Conservation (phyloP, 1,140 invertebrate genomes). For the Drosophila truncata region DNA sequence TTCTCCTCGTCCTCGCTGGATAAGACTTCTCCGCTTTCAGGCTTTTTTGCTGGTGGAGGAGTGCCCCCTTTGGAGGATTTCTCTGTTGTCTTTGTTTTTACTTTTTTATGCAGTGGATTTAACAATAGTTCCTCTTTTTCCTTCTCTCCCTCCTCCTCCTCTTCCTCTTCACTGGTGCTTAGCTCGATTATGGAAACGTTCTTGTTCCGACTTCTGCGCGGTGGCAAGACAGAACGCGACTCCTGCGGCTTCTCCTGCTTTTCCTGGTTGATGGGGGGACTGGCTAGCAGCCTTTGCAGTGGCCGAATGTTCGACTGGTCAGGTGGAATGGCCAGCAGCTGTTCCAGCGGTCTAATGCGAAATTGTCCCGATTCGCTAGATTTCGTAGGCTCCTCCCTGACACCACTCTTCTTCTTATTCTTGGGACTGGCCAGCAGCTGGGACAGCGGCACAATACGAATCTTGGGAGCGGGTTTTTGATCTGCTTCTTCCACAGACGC, state of each 20-base stretch:
- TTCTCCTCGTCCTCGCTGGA: background rate
- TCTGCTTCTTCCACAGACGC: conserved; percentile 5
- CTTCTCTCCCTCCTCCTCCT: conserved; percentile 20
- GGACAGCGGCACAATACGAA: conserved; percentile 78
- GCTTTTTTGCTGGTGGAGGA: background rate
- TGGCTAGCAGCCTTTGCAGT: background rate
- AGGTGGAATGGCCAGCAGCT: background rate
- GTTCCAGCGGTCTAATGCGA: conserved; percentile 2
- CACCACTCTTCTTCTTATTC: conserved; percentile 5
- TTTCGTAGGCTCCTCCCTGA: background rate
- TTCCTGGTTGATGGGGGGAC: background rate
- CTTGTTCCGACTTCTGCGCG: conserved; percentile 42
- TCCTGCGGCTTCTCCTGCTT: background rate
- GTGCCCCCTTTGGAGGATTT: background rate
- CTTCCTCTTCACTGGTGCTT: conserved; percentile 51
- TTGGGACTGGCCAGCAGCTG: conserved; percentile 69
- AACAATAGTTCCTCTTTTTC: background rate
- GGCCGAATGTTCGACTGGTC: background rate
- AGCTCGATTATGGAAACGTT: conserved; percentile 68
- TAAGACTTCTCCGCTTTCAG: background rate
- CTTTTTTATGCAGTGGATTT: background rate
- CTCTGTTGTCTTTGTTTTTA: background rate
- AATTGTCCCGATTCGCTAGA: background rate
- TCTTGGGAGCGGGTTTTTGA: conserved; percentile 59
- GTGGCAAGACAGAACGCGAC: conserved; percentile 14